Base-by-base conservation (phyloP, 1,140 invertebrate species). In the Papilio polyxenes region DNA sequence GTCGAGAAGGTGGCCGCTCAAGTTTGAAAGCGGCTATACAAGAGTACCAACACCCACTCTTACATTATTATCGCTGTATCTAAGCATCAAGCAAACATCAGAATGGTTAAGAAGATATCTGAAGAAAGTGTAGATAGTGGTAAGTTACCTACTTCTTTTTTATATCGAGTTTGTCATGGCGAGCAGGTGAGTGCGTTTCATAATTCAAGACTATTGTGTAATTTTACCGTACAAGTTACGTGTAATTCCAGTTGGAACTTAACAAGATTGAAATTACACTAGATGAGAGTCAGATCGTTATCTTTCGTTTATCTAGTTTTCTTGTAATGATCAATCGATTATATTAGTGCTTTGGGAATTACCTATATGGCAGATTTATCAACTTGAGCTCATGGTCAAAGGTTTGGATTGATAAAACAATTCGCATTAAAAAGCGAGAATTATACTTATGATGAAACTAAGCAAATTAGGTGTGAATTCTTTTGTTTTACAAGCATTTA, bases 21-120 rank as follows among this genome's bases (percentile, higher is more conserved):
- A 93, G 89, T 93, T 93, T 92, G 90, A 93, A 94, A 93, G 92
- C 93, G 93, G 92, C 92, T 93, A 93, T 92, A 92, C 90, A 91
- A 91, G 90, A 93, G 92, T 93, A 93, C 92, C 90, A 91, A 84
- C 86, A 91, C 88, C 92, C 93, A 92, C 93, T 94, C 90, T 85
- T 87, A 87, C 89, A 89, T 90, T 88, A 89, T 90, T 91, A 91
- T 92, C 84, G 86, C 88, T 91, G 86, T 89, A 90, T 89, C 85
- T 91, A 91, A 87, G 87, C 88, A 92, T 92, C 92, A 91, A 86
- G 87, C 86, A 91, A 92, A 85, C 86, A 89, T 90, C 88, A 94
- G 86, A 87, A 95, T 95, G 94, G 94, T 95, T 87, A 95, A 95
- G 91, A 95, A 95, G 91, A 94, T 95, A 85, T 95, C 94, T 83